A percentile compares a stretch with the other conserved stretches of the same genome.
These are phyloP conservation scores for Pollimyrus isidori DNA, from an alignment of 2,113 vertebrate species.

Conservation along the genomic window DNA sequence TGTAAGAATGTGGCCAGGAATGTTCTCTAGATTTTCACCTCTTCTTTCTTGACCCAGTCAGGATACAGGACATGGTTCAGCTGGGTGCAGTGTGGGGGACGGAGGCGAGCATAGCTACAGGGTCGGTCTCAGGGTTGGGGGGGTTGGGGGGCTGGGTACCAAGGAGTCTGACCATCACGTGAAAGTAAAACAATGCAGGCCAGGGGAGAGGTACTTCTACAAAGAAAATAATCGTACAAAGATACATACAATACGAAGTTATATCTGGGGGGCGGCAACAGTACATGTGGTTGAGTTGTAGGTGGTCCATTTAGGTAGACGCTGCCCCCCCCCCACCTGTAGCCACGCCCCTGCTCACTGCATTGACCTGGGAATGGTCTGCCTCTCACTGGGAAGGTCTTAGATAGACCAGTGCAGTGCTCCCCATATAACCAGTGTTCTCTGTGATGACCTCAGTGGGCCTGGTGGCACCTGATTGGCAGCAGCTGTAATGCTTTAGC, in stretches of 20 bases:
- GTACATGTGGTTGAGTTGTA: background rate
- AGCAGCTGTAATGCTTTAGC: background rate
- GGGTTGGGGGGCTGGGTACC: background rate
- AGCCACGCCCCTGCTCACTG: background rate
- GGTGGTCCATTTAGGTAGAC: background rate
- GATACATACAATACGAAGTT: background rate
- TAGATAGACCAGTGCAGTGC: background rate
- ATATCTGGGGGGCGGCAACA: background rate
- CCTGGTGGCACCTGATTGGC: background rate
- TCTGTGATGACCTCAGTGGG: background rate
- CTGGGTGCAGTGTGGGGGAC: background rate
- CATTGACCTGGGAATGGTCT: background rate
- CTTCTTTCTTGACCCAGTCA: background rate
- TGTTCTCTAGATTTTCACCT: conserved; percentile 11
- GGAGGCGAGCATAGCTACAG: background rate
- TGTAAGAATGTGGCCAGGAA: conserved; percentile 41
- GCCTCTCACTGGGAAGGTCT: background rate
- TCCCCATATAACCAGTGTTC: background rate
- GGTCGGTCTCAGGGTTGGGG: too few relatives aligned
- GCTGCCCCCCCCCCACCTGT: background rate
- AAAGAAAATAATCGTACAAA: background rate
- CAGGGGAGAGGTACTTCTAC: background rate
- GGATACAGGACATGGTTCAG: background rate
- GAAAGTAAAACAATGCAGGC: background rate
- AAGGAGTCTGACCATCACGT: background rate